Conservation (phyloP, 2,888 invertebrate genomes). For the Oeneis ivallda region DNA sequence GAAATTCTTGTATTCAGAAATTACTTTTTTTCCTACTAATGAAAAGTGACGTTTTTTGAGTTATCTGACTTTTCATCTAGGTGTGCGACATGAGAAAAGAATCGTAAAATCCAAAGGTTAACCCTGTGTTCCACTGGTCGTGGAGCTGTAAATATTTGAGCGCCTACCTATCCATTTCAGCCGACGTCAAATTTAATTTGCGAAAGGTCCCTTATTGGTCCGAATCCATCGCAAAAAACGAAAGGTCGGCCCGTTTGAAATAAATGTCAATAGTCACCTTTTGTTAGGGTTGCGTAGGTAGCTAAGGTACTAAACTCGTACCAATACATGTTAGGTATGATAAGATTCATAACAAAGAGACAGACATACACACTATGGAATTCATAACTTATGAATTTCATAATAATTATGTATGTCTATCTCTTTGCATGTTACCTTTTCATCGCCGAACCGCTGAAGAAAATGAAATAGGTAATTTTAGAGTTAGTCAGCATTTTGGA, state of each 20-base stretch:
- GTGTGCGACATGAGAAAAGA: not conserved
- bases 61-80: no score
- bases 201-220: conserved; percentile 22
- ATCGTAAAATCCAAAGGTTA: not conserved
- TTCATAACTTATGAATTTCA: no score
- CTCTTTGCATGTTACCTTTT: no score
- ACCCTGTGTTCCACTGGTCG: conserved; percentile 10
- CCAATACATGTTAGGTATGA: no score
- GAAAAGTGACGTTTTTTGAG: no score
- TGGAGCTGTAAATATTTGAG: conserved; percentile 28
- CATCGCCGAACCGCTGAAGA: no score
- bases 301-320: not conserved
- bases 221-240: conserved; percentile 4
- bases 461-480: no score
- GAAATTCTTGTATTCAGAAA: no score
- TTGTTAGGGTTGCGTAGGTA: conserved; percentile 7
- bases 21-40: no score
- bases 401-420: not conserved
- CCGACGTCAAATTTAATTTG: conserved; percentile 31
- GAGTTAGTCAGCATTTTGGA: no score
- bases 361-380: no score
- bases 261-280: conserved; percentile 13
- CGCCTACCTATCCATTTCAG: conserved; percentile 1
- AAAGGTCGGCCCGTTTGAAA: conserved; percentile 18
- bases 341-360: no score